Base-by-base conservation (phyloP, 2,113 vertebrate genomes). In the Pseudopodoces humilis region DNA sequence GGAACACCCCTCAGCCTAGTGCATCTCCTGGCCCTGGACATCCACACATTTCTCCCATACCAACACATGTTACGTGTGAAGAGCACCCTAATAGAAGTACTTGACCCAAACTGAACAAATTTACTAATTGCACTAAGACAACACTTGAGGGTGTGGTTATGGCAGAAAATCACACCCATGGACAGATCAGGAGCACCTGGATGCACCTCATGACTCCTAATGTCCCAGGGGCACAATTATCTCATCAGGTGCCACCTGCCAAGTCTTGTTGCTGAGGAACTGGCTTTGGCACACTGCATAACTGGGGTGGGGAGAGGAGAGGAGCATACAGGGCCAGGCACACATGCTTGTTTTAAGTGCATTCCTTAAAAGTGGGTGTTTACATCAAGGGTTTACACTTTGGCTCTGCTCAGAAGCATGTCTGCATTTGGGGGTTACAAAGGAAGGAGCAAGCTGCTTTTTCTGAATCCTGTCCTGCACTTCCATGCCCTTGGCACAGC, bases 131-230 rank as follows among this genome's bases (percentile, higher is more conserved):
- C 84, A 94, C 56, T 79, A 75, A 94, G 37, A 90, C 82, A 88
- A 65, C 88, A 91, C 90, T 92, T 60, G 86, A 94, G 80, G 94
- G 94, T 97, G 96, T 95, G 94, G 92, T 93, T 94, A 89, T 4
- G 1, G 70, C 85, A 94, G 88, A 90, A 96, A 92, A 94, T 95
- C 92, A 96, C 86, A 94, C 83, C 88, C 92, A 86, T 75, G 67
- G 88, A 92, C 16, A 56, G 94, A 95, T 91, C 83, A 77, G 83
- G 53, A 95, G 92, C 93, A 95, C 70, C 94, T 96, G 93, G 86
- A 78, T 94, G 83, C 83, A 87, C 67, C 83, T 89, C 74, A 76
- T 95, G 67, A 74, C 78, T 94, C 86, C 78, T 19, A 28, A 78
- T 82, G 82, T 58, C 96, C 88, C 64, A 59, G 53, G 67, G 96